A percentile compares a stretch with the other conserved stretches of the same genome.
Conservation (phyloP, 2,113 vertebrate species). For the Ciconia maguari region DNA sequence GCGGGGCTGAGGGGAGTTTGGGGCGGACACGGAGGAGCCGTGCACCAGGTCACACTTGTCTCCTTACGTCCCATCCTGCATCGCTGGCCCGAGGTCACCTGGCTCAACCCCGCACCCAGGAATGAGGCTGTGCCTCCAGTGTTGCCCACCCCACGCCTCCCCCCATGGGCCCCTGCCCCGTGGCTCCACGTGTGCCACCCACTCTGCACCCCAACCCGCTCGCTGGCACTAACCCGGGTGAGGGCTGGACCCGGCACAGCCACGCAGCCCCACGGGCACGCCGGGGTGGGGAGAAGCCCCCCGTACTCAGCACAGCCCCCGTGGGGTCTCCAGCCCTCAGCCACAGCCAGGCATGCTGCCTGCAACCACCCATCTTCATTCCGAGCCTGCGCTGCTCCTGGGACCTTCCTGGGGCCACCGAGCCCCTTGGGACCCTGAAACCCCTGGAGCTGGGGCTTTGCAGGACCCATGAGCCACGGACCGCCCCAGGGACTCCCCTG, state of each 20-base stretch:
- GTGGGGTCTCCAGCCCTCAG: background rate
- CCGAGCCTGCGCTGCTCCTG: background rate
- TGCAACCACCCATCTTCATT: background rate
- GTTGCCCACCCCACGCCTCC: rapidly evolving
- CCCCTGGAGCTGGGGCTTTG: background rate
- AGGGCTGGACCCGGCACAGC: background rate
- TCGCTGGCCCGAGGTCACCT: rapidly evolving
- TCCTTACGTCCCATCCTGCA: background rate
- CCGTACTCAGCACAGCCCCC: rapidly evolving
- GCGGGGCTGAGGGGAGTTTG: background rate
- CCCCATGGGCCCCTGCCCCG: rapidly evolving
- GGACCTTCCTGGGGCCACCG: background rate
- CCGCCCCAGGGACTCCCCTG: background rate
- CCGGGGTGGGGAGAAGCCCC: background rate
- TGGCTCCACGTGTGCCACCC: background rate
- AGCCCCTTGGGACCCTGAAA: background rate
- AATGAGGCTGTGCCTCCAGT: background rate
- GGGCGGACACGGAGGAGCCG: rapidly evolving
- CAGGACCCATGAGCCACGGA: background rate
- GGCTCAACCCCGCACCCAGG: background rate
- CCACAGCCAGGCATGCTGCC: rapidly evolving
- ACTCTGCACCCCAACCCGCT: background rate
- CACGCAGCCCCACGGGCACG: background rate
- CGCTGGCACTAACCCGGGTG: rapidly evolving
- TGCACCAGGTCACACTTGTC: background rate